Percentiles rank a stretch among this genome's conserved stretches.
Conservation (phyloP, 2,113 vertebrate genomes). For the Alaudala cheleensis region DNA sequence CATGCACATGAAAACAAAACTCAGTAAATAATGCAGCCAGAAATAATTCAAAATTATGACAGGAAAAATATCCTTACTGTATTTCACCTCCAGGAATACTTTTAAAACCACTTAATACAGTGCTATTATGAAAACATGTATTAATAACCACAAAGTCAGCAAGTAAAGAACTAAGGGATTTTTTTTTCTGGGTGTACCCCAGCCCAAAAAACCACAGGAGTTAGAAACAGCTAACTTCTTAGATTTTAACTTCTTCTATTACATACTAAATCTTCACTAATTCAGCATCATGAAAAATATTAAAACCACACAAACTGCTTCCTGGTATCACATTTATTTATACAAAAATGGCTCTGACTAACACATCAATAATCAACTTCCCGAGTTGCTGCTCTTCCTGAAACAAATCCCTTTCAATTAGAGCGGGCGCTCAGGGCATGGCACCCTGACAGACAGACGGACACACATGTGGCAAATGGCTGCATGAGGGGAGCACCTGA, state of each 20-base stretch:
- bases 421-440: background rate
- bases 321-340: background rate
- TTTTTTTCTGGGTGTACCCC: background rate
- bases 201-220: background rate
- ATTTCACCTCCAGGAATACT: background rate
- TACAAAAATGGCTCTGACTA: background rate
- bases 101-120: background rate
- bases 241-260: background rate
- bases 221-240: background rate
- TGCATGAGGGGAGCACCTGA: background rate
- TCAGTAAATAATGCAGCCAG: slow-evolving; percentile 23
- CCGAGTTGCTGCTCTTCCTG: background rate
- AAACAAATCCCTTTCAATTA: background rate
- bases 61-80: background rate
- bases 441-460: background rate
- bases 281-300: background rate
- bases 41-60: background rate
- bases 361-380: background rate
- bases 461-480: background rate
- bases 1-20: background rate
- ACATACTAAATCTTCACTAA: background rate
- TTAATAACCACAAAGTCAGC: background rate
- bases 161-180: background rate
- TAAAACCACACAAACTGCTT: background rate
- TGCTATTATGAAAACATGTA: background rate